Evolutionary conservation across 2,888 invertebrate genomes (phyloP), one percentile per base, ranked within the genome.

Genomic region (Thera obeliscata): DNA sequence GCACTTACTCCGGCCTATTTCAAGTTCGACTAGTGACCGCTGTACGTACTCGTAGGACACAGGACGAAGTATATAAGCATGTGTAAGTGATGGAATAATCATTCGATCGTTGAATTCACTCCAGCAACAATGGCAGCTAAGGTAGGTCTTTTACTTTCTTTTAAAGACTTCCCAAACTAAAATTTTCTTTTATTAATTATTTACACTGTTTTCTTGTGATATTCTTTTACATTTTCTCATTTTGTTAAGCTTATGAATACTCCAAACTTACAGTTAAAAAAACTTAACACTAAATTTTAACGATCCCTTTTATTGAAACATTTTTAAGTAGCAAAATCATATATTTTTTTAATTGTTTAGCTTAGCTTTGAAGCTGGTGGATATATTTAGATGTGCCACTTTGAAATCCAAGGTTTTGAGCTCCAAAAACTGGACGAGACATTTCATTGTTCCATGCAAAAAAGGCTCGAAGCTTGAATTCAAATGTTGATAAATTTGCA

Each of bases 111-210:
- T 81, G 84, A 76, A 83, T 77, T 80, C 54, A 77, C 78, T 76
- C 75, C 77, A 81, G 79, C 78, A 78, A 76, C 79, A 84, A 90
- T 90, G 89, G 87, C 87, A 80, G 84, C 87, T 79, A 90, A 89
- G 88, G 89, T 89, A 69, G 74, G 50, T 50, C 8, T 70, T 22
- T 22, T 22, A 22, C 22, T 22, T 22, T 52, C 9, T 54, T 41
- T 46, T 0, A 41, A 57, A 63, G 4, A 48, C 36, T 65, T 59
- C 50, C 49, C 2, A 12, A 49, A 9, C 9, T 2, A 46, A 46
- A 57, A 3, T 35, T 22, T 22, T 22, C 22, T 22, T 22, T 22
- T 22, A 22, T 22, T 22, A 22, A 22, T 22, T 22, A 22, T 22
- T 22, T 22, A 12, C 3, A 49, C 12, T 4, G 12, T 49, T 49